Evolutionary conservation across 2,888 invertebrate genomes (phyloP).

Genomic region (Lissocephala sabroskyi): DNA sequence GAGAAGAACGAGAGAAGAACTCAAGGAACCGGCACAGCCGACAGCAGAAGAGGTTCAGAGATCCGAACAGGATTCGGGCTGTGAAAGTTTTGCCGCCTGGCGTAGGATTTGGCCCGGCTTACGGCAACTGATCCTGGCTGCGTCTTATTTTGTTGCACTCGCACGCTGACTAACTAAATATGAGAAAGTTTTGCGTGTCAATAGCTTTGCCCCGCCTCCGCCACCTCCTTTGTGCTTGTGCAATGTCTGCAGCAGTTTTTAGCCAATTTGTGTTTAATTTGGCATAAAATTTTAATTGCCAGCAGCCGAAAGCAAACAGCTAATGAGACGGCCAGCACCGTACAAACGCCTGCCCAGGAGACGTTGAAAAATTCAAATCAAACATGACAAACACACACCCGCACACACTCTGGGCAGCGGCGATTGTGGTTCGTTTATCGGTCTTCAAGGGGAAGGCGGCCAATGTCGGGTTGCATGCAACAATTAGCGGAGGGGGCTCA

Average conservation of each 20-base stretch:
- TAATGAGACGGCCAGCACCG: constrained; percentile 1
- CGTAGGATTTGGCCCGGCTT: no score
- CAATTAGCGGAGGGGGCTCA: constrained; percentile 11
- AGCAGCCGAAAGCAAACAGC: background rate
- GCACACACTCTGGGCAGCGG: constrained; percentile 7
- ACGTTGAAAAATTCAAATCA: background rate
- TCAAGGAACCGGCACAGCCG: no score
- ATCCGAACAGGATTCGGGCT: no score
- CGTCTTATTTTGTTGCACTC: constrained; percentile 35
- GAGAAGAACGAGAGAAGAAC: no score
- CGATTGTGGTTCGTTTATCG: no score
- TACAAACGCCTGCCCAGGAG: no score
- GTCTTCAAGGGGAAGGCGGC: background rate
- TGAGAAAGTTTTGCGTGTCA: constrained; percentile 55
- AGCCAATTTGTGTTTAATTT: background rate
- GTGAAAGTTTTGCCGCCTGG: background rate
- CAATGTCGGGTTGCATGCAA: no score
- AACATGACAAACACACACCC: constrained; percentile 14
- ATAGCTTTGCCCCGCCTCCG: constrained; percentile 18
- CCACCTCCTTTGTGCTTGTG: background rate
- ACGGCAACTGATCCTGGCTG: background rate
- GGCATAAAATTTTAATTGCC: constrained; percentile 4
- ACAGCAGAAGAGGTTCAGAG: no score
- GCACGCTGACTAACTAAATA: constrained; percentile 52
- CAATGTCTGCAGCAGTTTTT: constrained; percentile 1